phyloP scores from a whole-genome alignment of 2,888 invertebrate genomes.

The Eupithecia subfuscata region DNA sequence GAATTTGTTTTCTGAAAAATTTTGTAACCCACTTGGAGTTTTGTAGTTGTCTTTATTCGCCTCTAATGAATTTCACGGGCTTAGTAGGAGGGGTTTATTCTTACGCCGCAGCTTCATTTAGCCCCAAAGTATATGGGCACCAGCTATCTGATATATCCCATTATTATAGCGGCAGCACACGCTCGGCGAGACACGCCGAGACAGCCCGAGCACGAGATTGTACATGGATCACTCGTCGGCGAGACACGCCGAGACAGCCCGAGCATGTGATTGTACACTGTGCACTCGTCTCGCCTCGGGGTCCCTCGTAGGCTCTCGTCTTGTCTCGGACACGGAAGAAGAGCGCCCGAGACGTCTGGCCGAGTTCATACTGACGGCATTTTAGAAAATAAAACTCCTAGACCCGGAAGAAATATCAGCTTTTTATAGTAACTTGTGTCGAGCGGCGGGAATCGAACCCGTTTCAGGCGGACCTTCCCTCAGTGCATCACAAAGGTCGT shows the following conservation, averaged over 20 bases:
- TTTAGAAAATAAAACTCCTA: not conserved
- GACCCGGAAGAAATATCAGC: not conserved
- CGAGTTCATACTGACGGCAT: not conserved
- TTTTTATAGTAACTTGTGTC: not conserved
- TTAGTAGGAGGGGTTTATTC: not conserved
- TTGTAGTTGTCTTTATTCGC: no score
- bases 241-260: not conserved
- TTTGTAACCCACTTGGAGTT: no score
- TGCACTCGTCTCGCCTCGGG: not conserved
- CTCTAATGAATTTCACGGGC: not conserved
- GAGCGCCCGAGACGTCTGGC: no score
- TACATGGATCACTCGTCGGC: not conserved
- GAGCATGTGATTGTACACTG: not conserved
- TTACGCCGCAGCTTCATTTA: no score
- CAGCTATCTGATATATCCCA: no score
- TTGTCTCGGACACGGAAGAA: not conserved
- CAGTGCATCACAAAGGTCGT: not conserved
- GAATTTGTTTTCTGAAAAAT: no score
- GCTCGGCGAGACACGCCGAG: no score
- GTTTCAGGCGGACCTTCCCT: not conserved
- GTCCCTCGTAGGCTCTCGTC: not conserved
- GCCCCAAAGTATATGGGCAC: no score
- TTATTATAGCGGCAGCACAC: no score
- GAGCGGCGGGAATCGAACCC: not conserved
- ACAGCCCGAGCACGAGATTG: not conserved